Conservation (phyloP, 2,113 vertebrate genomes). For the Gobius niger region DNA sequence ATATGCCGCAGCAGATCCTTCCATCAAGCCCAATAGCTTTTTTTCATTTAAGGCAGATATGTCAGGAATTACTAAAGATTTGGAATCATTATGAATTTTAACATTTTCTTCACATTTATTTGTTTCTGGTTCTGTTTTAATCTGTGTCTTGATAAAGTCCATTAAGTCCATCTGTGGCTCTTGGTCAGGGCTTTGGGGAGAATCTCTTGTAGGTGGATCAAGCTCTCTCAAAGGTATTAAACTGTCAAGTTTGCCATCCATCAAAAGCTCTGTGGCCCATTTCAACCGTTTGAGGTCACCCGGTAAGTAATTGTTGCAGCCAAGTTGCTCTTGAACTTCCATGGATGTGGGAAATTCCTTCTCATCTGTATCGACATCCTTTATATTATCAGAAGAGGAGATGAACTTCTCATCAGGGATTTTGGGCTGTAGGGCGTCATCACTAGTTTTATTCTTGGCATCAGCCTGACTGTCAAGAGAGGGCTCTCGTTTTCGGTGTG, state of each 20-base stretch:
- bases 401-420: slow-evolving; percentile 22
- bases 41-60: not conserved
- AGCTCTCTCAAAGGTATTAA: slow-evolving; percentile 64
- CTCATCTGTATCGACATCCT: slow-evolving; percentile 43
- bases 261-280: slow-evolving; percentile 25
- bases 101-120: not conserved
- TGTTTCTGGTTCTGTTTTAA: slow-evolving; percentile 12
- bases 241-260: slow-evolving; percentile 53
- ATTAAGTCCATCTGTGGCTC: slow-evolving; percentile 56
- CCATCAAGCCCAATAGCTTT: not conserved
- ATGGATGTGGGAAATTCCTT: slow-evolving; percentile 26
- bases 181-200: slow-evolving; percentile 71
- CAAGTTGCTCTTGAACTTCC: slow-evolving; percentile 14
- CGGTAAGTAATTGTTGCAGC: slow-evolving; percentile 1
- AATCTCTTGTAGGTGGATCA: slow-evolving; percentile 69
- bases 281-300: slow-evolving; percentile 13
- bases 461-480: slow-evolving; percentile 10
- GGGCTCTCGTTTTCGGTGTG: slow-evolving; percentile 30
- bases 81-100: slow-evolving; percentile 26
- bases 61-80: slow-evolving; percentile 17
- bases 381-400: slow-evolving; percentile 12
- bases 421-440: slow-evolving; percentile 16
- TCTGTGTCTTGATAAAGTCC: slow-evolving; percentile 24
- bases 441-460: slow-evolving; percentile 46
- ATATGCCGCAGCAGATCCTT: not conserved